phyloP scores from a whole-genome alignment of 2,888 invertebrate species.

The Atethmia centrago region DNA sequence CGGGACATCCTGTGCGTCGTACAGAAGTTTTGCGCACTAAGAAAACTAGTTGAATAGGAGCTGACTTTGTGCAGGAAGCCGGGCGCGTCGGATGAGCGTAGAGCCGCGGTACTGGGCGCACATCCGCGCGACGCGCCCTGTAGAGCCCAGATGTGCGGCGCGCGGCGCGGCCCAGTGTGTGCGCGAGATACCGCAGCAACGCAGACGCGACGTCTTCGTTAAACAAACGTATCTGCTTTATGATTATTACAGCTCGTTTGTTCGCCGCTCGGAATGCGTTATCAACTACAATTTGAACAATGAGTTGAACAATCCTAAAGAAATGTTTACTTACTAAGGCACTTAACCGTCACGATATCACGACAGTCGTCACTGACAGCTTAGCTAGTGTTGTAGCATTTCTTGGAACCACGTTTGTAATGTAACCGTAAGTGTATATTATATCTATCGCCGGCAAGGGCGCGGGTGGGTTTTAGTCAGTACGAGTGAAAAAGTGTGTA shows the following conservation, averaged over 20 bases:
- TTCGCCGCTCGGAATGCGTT: constrained; percentile 25
- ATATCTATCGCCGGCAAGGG: no score
- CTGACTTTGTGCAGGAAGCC: constrained; percentile 10
- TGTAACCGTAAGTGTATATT: neutral
- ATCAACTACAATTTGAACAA: constrained; percentile 32
- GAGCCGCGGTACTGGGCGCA: neutral
- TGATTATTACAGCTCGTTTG: constrained; percentile 46
- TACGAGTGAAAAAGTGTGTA: no score
- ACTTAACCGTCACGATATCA: neutral
- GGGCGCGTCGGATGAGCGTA: constrained; percentile 1
- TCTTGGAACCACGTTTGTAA: neutral
- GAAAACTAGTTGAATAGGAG: constrained; percentile 79
- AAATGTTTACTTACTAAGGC: constrained; percentile 9
- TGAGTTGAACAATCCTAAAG: constrained; percentile 24
- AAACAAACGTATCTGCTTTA: constrained; percentile 46
- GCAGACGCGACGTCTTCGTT: constrained; percentile 34
- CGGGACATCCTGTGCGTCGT: no score
- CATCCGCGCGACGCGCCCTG: neutral
- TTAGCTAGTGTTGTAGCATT: neutral
- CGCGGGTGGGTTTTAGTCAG: no score
- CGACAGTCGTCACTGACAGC: constrained; percentile 10
- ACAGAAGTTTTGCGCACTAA: constrained; percentile 80
- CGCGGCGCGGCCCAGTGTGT: neutral
- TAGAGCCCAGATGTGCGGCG: constrained; percentile 22
- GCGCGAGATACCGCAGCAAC: constrained; percentile 19